Base-by-base conservation (phyloP, 2,888 invertebrate genomes). In the Elysia crispata region DNA sequence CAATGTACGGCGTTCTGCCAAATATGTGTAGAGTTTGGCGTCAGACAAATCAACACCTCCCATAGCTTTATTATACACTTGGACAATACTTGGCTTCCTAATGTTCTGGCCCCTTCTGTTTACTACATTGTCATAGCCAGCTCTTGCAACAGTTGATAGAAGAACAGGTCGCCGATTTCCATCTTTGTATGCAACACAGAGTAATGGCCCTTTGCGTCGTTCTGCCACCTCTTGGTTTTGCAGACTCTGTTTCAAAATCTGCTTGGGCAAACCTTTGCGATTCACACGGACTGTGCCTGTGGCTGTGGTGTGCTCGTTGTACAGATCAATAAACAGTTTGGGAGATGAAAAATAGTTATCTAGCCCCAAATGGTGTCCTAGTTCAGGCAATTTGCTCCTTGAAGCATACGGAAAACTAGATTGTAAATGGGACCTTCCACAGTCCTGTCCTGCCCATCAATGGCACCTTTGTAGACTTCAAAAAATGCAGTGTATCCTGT, bases 281-380 rank as follows among this genome's bases (percentile, higher is more conserved):
- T 77, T 1, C 11, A 20, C 31, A 31, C 69, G 50, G n/a, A 77
- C 77, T 31, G 77, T 77, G 20, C 77, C 77, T 31, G 77, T 77
- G 15, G 28, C 67, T 49, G 20, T 23, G 20, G 54, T 67, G 67
- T 67, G 67, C 20, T 28, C 67, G 18, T 67, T 25, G 49, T 54
- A 69, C 1, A 77, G 77, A 18, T 67, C 77, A 13, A 64, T 28
- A 25, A 77, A 66, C 57, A 77, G 57, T 13, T 50, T 23, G 28
- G 77, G 77, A 28, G 77, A 77, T 20, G 64, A 23, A 30, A 77
- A 77, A 31, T 54, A 67, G 13, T 69, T 77, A 50, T 77, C 77
- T 1, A 69, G 20, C 13, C 69, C 31, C 1, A 77, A 69, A 33
- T 77, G 77, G 23, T 76, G 66, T 25, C 76, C 76, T 0, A 64